Percentiles rank a stretch among this genome's conserved stretches.
Conservation (phyloP, 2,113 vertebrate species). For the Neogale vison region DNA sequence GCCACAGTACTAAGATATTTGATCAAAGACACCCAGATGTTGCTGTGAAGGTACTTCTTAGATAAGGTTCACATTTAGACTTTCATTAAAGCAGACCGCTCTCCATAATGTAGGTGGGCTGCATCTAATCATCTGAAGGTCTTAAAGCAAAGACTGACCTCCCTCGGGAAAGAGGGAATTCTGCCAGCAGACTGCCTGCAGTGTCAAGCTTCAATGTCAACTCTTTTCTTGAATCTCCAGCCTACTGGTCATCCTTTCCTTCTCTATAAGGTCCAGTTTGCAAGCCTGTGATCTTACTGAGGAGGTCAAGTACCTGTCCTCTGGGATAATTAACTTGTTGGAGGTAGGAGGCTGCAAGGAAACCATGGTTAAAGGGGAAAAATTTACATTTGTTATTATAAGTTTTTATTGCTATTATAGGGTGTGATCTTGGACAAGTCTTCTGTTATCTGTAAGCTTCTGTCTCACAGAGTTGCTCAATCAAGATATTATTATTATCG, state of each 20-base stretch:
- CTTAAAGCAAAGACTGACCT: neutral
- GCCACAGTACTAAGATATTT: neutral
- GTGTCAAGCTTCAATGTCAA: neutral
- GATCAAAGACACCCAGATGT: neutral
- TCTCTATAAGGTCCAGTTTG: neutral
- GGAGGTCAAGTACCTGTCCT: neutral
- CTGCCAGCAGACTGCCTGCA: neutral
- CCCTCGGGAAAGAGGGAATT: neutral
- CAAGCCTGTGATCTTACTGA: neutral
- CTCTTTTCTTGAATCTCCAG: neutral
- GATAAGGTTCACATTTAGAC: neutral
- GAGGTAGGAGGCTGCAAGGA: neutral
- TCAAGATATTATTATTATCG: neutral
- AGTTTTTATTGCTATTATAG: neutral
- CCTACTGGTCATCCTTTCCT: neutral
- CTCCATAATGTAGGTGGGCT: neutral
- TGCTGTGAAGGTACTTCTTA: neutral
- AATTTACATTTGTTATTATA: neutral
- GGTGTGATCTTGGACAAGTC: neutral
- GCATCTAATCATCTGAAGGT: neutral
- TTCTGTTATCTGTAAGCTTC: neutral
- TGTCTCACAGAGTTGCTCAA: neutral
- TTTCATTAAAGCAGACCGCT: neutral
- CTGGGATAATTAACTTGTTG: neutral
- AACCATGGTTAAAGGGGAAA: neutral